phyloP scores from a whole-genome alignment of 1,140 invertebrate species.

The Sogatella furcifera region DNA sequence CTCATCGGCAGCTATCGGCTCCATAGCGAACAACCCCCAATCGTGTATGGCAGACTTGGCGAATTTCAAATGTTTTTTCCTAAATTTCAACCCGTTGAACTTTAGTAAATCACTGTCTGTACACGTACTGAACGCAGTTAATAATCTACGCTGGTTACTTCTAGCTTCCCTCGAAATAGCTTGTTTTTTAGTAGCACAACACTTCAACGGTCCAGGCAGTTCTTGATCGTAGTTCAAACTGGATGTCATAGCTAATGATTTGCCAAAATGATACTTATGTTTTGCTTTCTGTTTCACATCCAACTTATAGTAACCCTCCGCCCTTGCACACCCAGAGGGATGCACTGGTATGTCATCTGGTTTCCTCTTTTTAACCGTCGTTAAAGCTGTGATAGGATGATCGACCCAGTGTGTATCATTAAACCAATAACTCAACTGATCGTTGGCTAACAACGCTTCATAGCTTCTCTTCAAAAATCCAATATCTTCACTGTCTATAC shows the following conservation, averaged over 20 bases:
- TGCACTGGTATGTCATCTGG: conserved; percentile 50
- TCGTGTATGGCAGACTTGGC: conserved; percentile 95
- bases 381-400: conserved; percentile 61
- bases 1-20: conserved; percentile 94
- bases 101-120: conserved; percentile 87
- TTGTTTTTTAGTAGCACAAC: conserved; percentile 52
- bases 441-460: conserved; percentile 61
- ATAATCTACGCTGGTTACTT: conserved; percentile 79
- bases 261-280: conserved; percentile 57
- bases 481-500: conserved; percentile 84
- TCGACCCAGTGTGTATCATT: conserved; percentile 95
- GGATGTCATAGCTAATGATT: conserved; percentile 29
- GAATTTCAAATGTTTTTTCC: conserved; percentile 94
- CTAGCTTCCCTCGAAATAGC: conserved; percentile 75
- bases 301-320: conserved; percentile 89
- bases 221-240: conserved; percentile 27
- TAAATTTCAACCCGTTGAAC: conserved; percentile 93
- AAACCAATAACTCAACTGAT: conserved; percentile 72
- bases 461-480: conserved; percentile 72
- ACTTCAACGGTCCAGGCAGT: conserved; percentile 10
- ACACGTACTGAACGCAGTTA: conserved; percentile 75
- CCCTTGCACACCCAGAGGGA: conserved; percentile 69
- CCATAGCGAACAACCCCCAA: conserved; percentile 96
- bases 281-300: conserved; percentile 73
- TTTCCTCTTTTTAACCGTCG: conserved; percentile 41